A percentile compares a stretch with the other conserved stretches of the same genome.
phyloP scores from a whole-genome alignment of 2,113 vertebrate genomes.

The Sinocyclocheilus anshuiensis region DNA sequence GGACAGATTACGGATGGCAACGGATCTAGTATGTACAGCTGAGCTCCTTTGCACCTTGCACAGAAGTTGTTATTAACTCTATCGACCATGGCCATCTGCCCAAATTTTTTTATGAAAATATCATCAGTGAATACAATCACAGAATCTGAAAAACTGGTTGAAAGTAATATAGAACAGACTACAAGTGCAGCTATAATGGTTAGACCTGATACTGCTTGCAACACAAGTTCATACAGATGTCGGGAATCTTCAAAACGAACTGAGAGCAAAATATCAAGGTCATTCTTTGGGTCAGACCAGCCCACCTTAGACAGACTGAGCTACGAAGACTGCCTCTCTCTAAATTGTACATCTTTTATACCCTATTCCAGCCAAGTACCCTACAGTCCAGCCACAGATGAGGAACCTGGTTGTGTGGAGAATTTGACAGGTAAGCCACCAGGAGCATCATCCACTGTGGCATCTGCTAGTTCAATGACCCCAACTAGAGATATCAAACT shows the following conservation, averaged over 20 bases:
- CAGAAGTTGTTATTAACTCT: conserved; percentile 72
- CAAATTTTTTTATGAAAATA: conserved; percentile 60
- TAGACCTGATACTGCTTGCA: neutral
- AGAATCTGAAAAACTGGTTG: neutral
- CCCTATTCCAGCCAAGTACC: conserved; percentile 38
- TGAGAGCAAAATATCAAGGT: conserved; percentile 16
- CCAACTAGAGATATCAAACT: conserved; percentile 59
- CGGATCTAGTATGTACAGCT: conserved; percentile 69
- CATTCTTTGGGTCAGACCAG: conserved; percentile 41
- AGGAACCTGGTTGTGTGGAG: conserved; percentile 56
- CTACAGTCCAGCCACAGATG: conserved; percentile 43
- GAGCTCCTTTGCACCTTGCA: conserved; percentile 69
- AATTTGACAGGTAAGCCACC: conserved; percentile 51
- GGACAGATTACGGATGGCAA: conserved; percentile 66
- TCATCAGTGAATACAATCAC: neutral
- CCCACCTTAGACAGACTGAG: conserved; percentile 61
- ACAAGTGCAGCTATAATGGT: neutral
- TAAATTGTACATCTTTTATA: conserved; percentile 59
- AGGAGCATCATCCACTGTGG: conserved; percentile 46
- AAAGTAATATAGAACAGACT: neutral
- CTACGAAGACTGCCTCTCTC: conserved; percentile 70
- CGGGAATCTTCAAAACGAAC: neutral
- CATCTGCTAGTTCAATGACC: conserved; percentile 20
- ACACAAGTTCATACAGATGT: neutral
- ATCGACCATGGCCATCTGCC: conserved; percentile 72